A percentile compares a stretch with the other conserved stretches of the same genome.
These are phyloP conservation scores for Amblyjoppa proteus DNA, from an alignment of 2,888 invertebrate genomes.

Conservation along the genomic window DNA sequence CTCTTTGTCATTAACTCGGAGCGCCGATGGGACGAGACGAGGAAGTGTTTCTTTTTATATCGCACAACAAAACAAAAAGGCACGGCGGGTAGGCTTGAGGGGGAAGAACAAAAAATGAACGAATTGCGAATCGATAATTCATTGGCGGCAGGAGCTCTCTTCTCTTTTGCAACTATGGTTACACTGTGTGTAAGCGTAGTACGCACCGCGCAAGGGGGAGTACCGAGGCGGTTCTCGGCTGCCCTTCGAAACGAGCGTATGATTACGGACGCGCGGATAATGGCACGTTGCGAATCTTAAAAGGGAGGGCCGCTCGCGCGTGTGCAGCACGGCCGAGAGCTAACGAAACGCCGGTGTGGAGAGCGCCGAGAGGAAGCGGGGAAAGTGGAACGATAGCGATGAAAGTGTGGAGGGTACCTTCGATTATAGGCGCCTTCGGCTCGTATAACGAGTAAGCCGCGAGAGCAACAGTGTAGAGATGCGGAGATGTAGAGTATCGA, in stretches of 20 bases:
- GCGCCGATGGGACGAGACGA: conserved; percentile 59
- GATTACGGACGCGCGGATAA: conserved; percentile 77
- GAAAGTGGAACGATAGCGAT: conserved; percentile 30
- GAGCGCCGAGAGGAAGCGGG: conserved; percentile 18
- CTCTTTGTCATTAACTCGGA: conserved; percentile 66
- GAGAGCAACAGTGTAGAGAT: conserved; percentile 42
- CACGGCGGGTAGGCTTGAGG: not conserved
- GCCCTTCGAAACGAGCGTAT: conserved; percentile 78
- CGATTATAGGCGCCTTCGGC: conserved; percentile 70
- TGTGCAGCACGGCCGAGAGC: conserved; percentile 61
- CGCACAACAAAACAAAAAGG: conserved; percentile 48
- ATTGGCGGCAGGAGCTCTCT: conserved; percentile 63
- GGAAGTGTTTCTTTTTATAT: conserved; percentile 57
- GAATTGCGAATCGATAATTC: conserved; percentile 72
- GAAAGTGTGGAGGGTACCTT: conserved; percentile 29
- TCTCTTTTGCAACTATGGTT: conserved; percentile 21
- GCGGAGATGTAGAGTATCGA: conserved; percentile 15
- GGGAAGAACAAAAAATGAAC: conserved; percentile 45
- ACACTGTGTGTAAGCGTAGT: conserved; percentile 25
- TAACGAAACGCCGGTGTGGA: conserved; percentile 16
- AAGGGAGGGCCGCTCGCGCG: conserved; percentile 64
- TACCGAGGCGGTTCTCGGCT: conserved; percentile 60
- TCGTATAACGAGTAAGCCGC: conserved; percentile 59
- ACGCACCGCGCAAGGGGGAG: conserved; percentile 42
- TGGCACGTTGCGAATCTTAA: conserved; percentile 74